Evolutionary conservation across 2,113 vertebrate species (phyloP).

Genomic region (Equus quagga): DNA sequence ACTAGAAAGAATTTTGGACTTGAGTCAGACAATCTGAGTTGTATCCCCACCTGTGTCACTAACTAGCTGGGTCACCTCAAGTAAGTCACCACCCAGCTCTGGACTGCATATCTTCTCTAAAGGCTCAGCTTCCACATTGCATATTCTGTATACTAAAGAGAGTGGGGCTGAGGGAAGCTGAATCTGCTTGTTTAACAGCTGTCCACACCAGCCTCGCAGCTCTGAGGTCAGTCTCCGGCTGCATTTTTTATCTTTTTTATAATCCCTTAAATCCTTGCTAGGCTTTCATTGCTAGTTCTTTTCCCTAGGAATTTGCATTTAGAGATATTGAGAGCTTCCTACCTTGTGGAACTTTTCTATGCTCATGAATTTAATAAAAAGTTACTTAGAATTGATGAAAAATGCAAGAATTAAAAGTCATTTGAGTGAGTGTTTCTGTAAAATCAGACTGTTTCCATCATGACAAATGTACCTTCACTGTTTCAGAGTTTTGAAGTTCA

Average conservation of each 20-base stretch:
- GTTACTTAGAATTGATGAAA: constrained; percentile 43
- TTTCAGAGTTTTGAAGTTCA: constrained; percentile 35
- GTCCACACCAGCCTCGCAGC: constrained; percentile 31
- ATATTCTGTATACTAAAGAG: background rate
- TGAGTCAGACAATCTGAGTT: constrained; percentile 36
- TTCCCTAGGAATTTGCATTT: constrained; percentile 67
- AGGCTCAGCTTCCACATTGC: background rate
- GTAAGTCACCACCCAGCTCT: constrained; percentile 11
- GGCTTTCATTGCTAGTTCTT: constrained; percentile 58
- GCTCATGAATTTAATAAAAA: constrained; percentile 41
- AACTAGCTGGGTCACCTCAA: background rate
- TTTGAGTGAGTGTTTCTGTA: constrained; percentile 44
- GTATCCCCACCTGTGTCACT: background rate
- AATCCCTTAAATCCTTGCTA: constrained; percentile 66
- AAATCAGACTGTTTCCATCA: constrained; percentile 55
- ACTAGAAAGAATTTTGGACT: constrained; percentile 52
- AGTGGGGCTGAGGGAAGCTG: constrained; percentile 10
- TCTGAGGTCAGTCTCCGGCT: constrained; percentile 60
- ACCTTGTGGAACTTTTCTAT: constrained; percentile 43
- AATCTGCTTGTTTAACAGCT: constrained; percentile 65
- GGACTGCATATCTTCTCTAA: background rate
- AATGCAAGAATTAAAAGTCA: constrained; percentile 33
- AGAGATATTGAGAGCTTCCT: constrained; percentile 38
- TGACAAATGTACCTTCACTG: background rate
- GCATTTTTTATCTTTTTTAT: constrained; percentile 62